phyloP scores from a whole-genome alignment of 37 sponge, comb jelly and placozoan genomes.

The Sycon ciliatum region DNA sequence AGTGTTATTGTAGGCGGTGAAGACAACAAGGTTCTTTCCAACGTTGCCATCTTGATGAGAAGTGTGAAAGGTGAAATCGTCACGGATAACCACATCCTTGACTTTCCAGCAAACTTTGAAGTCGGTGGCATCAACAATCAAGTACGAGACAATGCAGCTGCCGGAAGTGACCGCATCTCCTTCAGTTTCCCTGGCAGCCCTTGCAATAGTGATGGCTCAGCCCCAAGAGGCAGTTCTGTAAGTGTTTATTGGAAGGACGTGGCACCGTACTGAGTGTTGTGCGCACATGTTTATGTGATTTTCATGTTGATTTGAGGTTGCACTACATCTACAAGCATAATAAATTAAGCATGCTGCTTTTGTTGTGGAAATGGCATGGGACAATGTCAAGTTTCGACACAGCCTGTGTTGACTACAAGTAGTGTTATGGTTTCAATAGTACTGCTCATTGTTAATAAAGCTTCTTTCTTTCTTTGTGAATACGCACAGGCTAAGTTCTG shows the following conservation, averaged over 20 bases:
- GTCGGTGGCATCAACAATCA: constrained; percentile 39
- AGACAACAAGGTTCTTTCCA: constrained; percentile 29
- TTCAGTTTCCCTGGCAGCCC: constrained; percentile 52
- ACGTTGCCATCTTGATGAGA: constrained; percentile 56
- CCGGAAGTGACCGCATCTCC: constrained; percentile 50
- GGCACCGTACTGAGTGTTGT: no score
- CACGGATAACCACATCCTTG: constrained; percentile 70
- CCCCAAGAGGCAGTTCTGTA: background rate
- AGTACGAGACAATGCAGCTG: constrained; percentile 60
- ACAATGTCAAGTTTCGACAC: no score
- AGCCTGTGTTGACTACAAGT: no score
- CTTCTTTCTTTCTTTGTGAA: background rate
- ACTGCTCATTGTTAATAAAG: background rate
- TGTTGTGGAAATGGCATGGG: no score
- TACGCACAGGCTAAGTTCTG: constrained; percentile 53
- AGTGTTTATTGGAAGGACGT: no score
- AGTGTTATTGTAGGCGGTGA: constrained; percentile 47
- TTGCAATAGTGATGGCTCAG: constrained; percentile 25
- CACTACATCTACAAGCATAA: no score
- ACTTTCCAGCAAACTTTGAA: constrained; percentile 79
- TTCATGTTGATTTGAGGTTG: no score
- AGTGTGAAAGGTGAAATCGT: constrained; percentile 55
- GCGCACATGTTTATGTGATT: no score
- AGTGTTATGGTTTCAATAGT: background rate
- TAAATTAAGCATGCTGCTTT: no score